These are phyloP conservation scores for Ylistrum balloti DNA, from an alignment of 1,140 invertebrate species.

Conservation along the genomic window DNA sequence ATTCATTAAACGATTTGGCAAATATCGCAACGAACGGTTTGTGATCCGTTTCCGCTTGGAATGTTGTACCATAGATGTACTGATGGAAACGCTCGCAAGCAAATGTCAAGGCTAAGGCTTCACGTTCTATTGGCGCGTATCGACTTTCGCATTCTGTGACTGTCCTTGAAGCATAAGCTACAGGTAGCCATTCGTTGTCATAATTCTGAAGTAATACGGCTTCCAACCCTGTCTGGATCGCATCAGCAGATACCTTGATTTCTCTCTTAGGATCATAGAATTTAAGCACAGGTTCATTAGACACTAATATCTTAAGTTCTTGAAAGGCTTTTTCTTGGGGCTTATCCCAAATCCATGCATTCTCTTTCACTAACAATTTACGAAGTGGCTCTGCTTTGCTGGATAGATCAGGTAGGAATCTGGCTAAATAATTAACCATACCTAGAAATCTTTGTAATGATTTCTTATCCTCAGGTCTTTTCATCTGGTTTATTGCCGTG, in stretches of 20 bases:
- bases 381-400: background rate
- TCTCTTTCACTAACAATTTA: background rate
- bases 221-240: slow-evolving; percentile 42
- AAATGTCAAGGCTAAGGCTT: slow-evolving; percentile 52
- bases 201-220: slow-evolving; percentile 20
- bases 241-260: slow-evolving; percentile 44
- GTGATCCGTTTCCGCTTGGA: slow-evolving; percentile 80
- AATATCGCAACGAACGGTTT: slow-evolving; percentile 81
- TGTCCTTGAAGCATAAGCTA: slow-evolving; percentile 41
- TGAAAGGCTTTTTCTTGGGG: background rate
- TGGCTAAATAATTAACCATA: slow-evolving; percentile 48
- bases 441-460: slow-evolving; percentile 47
- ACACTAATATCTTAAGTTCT: background rate
- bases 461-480: slow-evolving; percentile 4
- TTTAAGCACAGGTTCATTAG: slow-evolving; percentile 32
- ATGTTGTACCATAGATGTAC: slow-evolving; percentile 58
- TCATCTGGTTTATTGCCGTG: background rate
- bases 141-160: slow-evolving; percentile 56
- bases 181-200: slow-evolving; percentile 33
- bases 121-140: slow-evolving; percentile 58
- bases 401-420: slow-evolving; percentile 38
- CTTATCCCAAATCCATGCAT: background rate
- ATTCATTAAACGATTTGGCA: slow-evolving; percentile 78
- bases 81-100: slow-evolving; percentile 78
- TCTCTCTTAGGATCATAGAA: slow-evolving; percentile 37